These are phyloP conservation scores for Dioctria rufipes DNA, from an alignment of 2,888 invertebrate genomes.

Conservation along the genomic window DNA sequence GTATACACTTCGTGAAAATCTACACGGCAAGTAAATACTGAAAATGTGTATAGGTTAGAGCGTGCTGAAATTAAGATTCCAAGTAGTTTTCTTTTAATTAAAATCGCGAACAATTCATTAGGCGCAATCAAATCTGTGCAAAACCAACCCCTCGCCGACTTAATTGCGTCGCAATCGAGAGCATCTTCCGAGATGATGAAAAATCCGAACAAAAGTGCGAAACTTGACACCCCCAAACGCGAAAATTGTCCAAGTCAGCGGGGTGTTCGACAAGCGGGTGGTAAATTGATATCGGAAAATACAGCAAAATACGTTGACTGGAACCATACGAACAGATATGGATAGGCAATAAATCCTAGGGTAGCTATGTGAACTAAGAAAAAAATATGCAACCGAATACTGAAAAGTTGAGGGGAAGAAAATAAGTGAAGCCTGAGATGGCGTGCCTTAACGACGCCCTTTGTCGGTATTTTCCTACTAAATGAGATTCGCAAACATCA, in stretches of 20 bases:
- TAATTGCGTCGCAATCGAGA: constrained; percentile 47
- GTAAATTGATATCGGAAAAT: constrained; percentile 57
- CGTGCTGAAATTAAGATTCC: constrained; percentile 4
- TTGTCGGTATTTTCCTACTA: constrained; percentile 47
- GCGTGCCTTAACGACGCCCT: constrained; percentile 37
- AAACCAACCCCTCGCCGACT: constrained; percentile 39
- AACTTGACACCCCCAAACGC: constrained; percentile 40
- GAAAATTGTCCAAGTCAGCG: constrained; percentile 51
- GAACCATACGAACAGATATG: constrained; percentile 41
- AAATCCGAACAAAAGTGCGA: constrained; percentile 50
- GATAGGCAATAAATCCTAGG: constrained; percentile 35
- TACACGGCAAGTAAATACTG: no score
- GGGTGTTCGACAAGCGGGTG: constrained; percentile 54
- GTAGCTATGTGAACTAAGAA: constrained; percentile 27
- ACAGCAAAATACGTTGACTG: constrained; percentile 33
- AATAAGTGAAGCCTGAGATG: constrained; percentile 1
- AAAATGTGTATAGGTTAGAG: no score
- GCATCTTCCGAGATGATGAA: constrained; percentile 7
- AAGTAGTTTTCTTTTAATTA: constrained; percentile 40
- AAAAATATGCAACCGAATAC: constrained; percentile 36
- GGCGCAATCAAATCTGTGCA: constrained; percentile 50
- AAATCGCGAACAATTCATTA: constrained; percentile 50
- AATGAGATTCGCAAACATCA: constrained; percentile 58
- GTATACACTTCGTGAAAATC: no score
- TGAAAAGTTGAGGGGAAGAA: constrained; percentile 19